These are phyloP conservation scores for Rotaria magnacalcarata DNA, from an alignment of 2,888 invertebrate genomes.

Conservation along the genomic window DNA sequence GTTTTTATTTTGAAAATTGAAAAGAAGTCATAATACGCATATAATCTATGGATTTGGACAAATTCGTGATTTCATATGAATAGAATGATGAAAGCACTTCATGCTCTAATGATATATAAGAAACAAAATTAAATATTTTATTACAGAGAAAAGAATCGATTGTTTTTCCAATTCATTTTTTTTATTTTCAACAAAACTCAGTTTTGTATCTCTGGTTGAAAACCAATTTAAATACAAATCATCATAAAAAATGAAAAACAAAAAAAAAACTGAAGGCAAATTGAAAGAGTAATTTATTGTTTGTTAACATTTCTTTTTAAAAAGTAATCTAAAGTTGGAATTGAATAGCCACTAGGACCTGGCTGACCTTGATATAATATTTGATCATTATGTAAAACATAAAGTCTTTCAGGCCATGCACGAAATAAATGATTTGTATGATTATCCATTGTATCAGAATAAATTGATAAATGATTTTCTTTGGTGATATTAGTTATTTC, in stretches of 20 bases:
- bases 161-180: no score
- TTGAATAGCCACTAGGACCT: conserved; percentile 50
- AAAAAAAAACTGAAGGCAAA: background rate
- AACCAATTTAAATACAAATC: background rate
- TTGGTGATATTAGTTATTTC: conserved; percentile 16
- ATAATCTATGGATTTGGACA: no score
- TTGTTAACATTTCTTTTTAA: background rate
- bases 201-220: background rate
- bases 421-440: conserved; percentile 51
- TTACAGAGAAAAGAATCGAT: no score
- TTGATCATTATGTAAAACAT: conserved; percentile 50
- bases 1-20: no score
- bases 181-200: background rate
- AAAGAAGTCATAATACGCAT: no score
- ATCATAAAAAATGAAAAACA: background rate
- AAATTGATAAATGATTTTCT: conserved; percentile 50
- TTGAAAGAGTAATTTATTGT: no score
- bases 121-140: no score
- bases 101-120: no score
- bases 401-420: conserved; percentile 52
- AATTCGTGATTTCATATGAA: no score
- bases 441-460: conserved; percentile 50
- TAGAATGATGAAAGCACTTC: no score
- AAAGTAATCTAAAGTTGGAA: background rate
- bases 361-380: conserved; percentile 51